Base-by-base conservation (phyloP, 35 echinoderm and acorn worm species). In the Chiridota heheva region DNA sequence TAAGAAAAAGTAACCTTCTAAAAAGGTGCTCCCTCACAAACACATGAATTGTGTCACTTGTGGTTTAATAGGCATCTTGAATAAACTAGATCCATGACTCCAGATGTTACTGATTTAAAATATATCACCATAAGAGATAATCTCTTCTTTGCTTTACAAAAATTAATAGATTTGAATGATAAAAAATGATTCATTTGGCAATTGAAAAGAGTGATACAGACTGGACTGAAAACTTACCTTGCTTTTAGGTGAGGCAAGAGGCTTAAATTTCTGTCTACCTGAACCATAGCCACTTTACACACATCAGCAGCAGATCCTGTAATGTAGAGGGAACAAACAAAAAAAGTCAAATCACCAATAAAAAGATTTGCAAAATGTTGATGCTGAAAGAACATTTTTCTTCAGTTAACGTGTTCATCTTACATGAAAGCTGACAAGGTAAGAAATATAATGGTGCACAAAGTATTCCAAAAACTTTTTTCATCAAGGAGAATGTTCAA, bases 281-380 rank as follows among this genome's bases (percentile, higher is more conserved):
- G 37, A 30, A 96, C 81, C 93, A 96, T 91, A 26, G 93, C 93
- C 29, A 86, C 36, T 72, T 96, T 96, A 49, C 93, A 96, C 8
- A 96, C 46, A 55, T 96, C 93, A 76, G 93, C 93, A 30, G 93
- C 93, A 67, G 93, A 96, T 39, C 93, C 93, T 96, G 60, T 20
- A 48, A 59, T 12, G 63, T 56, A 25, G 1, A 57, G 12, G 22
- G 35, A 43, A 41, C 13, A 12, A 35, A 71, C 12, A 5, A 51
- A 12, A 62, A 26, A 26, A 5, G 5, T 62, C 5, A 26, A 22
- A 62, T 62, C n/a, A 5, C 5, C 58, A 62, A 7, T 62, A 62
- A 62, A 26, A 7, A 7, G 5, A 7, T 62, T 67, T 67, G 34
- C 63, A 30, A 67, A 13, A 36, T 67, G 13, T 34, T 67, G 63